Evolutionary conservation across 2,888 invertebrate species (phyloP).

Genomic region (Tachina fera): DNA sequence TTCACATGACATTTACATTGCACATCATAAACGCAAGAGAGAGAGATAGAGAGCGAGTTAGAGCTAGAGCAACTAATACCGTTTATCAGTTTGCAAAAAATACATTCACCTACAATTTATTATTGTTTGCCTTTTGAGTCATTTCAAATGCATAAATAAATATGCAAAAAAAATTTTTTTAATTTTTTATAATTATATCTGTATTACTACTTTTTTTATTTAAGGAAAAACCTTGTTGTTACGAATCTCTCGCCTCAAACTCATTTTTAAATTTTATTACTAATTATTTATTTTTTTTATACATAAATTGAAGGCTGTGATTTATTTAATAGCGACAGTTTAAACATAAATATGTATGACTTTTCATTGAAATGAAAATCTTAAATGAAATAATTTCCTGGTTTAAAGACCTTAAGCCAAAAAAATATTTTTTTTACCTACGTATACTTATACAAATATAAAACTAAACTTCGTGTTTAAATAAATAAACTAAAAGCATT

Average conservation of each 20-base stretch:
- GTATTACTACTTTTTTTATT: constrained; percentile 32
- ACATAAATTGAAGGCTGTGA: constrained; percentile 40
- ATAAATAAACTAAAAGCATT: constrained; percentile 32
- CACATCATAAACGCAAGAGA: neutral
- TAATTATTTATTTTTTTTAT: constrained; percentile 34
- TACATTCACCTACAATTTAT: constrained; percentile 50
- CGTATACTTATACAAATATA: constrained; percentile 1
- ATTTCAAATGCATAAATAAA: constrained; percentile 21
- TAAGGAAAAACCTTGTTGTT: constrained; percentile 65
- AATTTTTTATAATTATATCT: constrained; percentile 22
- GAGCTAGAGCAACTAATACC: constrained; percentile 10
- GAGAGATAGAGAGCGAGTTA: neutral
- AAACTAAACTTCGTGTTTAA: constrained; percentile 42
- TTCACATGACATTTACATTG: constrained; percentile 52
- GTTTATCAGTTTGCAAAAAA: constrained; percentile 18
- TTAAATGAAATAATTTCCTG: constrained; percentile 63
- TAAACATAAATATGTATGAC: constrained; percentile 15
- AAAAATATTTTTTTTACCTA: neutral
- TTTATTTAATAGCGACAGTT: constrained; percentile 45
- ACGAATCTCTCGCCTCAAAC: constrained; percentile 27
- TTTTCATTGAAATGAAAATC: constrained; percentile 62
- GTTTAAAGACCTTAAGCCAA: constrained; percentile 66
- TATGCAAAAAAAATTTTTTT: neutral
- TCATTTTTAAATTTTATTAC: constrained; percentile 19
- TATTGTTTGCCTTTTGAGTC: constrained; percentile 36